These are phyloP conservation scores for Eufriesea mexicana DNA, from an alignment of 1,140 invertebrate species.

Conservation along the genomic window DNA sequence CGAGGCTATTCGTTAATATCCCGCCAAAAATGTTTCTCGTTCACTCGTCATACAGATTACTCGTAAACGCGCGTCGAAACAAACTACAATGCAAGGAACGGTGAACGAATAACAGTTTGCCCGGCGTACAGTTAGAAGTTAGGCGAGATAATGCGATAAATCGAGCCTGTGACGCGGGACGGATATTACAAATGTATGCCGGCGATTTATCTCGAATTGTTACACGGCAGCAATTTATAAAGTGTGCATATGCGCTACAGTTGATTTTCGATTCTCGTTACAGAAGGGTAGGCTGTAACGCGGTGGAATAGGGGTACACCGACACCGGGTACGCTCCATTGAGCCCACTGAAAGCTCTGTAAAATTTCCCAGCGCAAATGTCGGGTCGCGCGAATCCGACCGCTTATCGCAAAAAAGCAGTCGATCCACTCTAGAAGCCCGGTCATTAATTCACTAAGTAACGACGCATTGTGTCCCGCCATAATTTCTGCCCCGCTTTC, in stretches of 20 bases:
- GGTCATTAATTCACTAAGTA: slow-evolving; percentile 40
- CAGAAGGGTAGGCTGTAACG: no score
- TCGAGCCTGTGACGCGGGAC: not conserved
- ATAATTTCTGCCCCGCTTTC: not conserved
- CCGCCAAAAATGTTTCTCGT: not conserved
- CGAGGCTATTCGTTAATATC: not conserved
- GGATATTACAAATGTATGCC: slow-evolving; percentile 3
- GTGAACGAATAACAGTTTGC: not conserved
- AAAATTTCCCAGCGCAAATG: slow-evolving; percentile 11
- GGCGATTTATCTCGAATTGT: slow-evolving; percentile 19
- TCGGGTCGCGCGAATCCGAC: not conserved
- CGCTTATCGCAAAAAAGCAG: slow-evolving; percentile 39
- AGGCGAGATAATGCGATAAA: slow-evolving; percentile 1
- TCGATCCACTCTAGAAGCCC: slow-evolving; percentile 10
- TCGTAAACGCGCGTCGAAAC: not conserved
- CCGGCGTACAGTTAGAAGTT: not conserved
- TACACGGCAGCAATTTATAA: slow-evolving; percentile 9
- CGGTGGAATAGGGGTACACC: not conserved
- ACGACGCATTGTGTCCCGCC: slow-evolving; percentile 30
- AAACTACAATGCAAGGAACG: not conserved
- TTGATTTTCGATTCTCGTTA: slow-evolving; percentile 35
- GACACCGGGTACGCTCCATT: not conserved
- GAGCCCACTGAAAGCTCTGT: slow-evolving; percentile 20
- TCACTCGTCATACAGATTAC: not conserved
- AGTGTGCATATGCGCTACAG: slow-evolving; percentile 4